phyloP scores from a whole-genome alignment of 2,797 vertebrate genomes.

The Avahi laniger region DNA sequence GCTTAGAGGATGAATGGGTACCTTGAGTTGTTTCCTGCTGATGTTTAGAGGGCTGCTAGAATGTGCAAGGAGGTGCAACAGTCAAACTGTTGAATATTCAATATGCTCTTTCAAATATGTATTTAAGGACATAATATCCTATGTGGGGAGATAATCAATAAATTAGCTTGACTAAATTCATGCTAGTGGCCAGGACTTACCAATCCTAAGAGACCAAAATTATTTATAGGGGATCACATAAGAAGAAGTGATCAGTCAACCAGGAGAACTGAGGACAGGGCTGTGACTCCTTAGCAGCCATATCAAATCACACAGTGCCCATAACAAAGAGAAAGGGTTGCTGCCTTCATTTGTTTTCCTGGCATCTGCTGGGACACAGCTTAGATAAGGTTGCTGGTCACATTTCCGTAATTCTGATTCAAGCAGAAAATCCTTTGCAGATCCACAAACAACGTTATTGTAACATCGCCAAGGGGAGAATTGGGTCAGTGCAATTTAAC shows the following conservation, averaged over 20 bases:
- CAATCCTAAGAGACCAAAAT: neutral
- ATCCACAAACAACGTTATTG: neutral
- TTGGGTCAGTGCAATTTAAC: neutral
- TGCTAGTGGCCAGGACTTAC: neutral
- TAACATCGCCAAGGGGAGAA: neutral
- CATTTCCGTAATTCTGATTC: neutral
- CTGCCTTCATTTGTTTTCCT: neutral
- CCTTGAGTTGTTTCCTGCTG: neutral
- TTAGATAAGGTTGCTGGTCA: neutral
- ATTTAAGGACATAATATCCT: neutral
- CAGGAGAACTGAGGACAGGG: neutral
- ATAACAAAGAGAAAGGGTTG: neutral
- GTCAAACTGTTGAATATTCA: neutral
- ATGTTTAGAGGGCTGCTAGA: neutral
- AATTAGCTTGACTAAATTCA: neutral
- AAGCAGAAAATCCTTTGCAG: neutral
- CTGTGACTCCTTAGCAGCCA: neutral
- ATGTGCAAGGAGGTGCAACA: neutral
- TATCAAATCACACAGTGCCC: neutral
- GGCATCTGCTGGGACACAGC: neutral
- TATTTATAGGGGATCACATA: neutral
- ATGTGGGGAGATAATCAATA: neutral
- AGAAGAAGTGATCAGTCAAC: neutral
- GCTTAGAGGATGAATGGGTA: neutral
- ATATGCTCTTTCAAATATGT: neutral